These are phyloP conservation scores for Habropoda laboriosa DNA, from an alignment of 1,140 invertebrate genomes.

Conservation along the genomic window DNA sequence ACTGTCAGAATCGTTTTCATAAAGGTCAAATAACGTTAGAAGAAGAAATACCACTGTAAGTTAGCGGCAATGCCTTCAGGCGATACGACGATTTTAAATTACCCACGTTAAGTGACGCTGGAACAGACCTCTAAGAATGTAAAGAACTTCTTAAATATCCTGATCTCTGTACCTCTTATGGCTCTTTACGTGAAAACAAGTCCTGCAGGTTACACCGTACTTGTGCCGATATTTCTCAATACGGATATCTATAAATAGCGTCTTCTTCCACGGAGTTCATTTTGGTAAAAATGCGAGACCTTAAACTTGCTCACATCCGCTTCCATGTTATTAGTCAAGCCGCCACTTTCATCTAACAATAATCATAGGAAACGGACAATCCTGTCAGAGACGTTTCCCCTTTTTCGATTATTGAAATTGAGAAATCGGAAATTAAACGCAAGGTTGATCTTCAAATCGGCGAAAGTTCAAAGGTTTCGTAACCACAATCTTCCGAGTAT, in stretches of 20 bases:
- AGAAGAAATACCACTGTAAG: constrained; percentile 6
- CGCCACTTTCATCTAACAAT: too few species aligned
- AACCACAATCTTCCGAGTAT: too few species aligned
- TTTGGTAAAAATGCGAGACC: neutral
- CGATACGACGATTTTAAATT: constrained; percentile 28
- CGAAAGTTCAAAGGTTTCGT: too few species aligned
- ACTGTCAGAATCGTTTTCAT: constrained; percentile 24
- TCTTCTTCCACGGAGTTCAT: neutral
- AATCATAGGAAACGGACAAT: too few species aligned
- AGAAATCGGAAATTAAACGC: too few species aligned
- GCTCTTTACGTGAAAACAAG: constrained; percentile 26
- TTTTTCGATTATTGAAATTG: too few species aligned
- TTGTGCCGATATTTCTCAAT: constrained; percentile 21
- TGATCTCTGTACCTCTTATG: constrained; percentile 26
- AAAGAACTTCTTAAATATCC: constrained; percentile 38
- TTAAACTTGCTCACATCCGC: neutral
- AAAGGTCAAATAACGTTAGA: constrained; percentile 47
- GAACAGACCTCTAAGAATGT: constrained; percentile 23
- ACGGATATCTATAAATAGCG: constrained; percentile 36
- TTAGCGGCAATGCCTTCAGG: constrained; percentile 9
- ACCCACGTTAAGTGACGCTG: neutral
- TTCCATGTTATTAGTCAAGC: too few species aligned
- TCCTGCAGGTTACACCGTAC: neutral
- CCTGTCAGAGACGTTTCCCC: too few species aligned
- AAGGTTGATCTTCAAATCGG: too few species aligned